Evolutionary conservation across 2,888 invertebrate species (phyloP).

Genomic region (Phalangium opilio): DNA sequence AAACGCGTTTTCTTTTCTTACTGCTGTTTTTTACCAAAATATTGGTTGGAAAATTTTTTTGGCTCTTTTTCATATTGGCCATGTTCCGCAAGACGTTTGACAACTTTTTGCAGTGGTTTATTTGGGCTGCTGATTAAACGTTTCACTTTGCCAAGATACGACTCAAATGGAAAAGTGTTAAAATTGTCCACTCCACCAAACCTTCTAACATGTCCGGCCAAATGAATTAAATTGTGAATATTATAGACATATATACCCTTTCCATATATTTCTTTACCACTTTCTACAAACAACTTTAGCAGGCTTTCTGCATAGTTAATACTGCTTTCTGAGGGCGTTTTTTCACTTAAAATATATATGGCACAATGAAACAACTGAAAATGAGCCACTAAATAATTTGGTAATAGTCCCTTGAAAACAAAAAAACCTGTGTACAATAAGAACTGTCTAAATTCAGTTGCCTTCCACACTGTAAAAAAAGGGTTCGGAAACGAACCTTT

Average conservation of each 20-base stretch:
- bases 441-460: constrained; percentile 24
- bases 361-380: constrained; percentile 20
- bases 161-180: constrained; percentile 22
- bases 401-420: constrained; percentile 18
- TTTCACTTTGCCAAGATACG: constrained; percentile 20
- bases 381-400: constrained; percentile 17
- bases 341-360: constrained; percentile 16
- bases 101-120: too few relatives aligned
- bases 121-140: neutral
- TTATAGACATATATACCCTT: constrained; percentile 21
- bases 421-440: constrained; percentile 24
- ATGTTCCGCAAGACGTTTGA: too few relatives aligned
- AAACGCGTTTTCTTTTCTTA: too few relatives aligned
- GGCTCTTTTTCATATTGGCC: too few relatives aligned
- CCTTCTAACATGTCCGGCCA: constrained; percentile 19
- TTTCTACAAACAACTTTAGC: constrained; percentile 20
- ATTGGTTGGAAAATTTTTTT: too few relatives aligned
- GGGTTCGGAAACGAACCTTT: too few relatives aligned
- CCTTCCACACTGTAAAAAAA: too few relatives aligned
- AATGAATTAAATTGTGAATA: constrained; percentile 23
- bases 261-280: constrained; percentile 18
- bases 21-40: too few relatives aligned
- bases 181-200: constrained; percentile 19
- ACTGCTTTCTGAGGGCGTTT: neutral
- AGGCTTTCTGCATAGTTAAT: constrained; percentile 18